A percentile compares a stretch with the other conserved stretches of the same genome.
Evolutionary conservation across 2,888 invertebrate species (phyloP).

Genomic region (Spilarctia lutea): DNA sequence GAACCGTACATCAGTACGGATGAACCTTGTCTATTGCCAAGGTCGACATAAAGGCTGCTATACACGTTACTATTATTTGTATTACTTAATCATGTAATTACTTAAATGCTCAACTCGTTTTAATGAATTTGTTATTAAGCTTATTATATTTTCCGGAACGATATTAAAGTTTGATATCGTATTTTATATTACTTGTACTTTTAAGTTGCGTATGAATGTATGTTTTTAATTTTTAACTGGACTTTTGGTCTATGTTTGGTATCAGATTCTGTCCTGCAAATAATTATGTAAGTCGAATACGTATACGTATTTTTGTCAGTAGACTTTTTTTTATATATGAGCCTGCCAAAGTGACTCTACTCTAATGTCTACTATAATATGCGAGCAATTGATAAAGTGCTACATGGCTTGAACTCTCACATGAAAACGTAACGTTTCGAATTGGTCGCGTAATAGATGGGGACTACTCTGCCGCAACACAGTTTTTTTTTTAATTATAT

Average conservation of each 20-base stretch:
- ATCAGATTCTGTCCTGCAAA: background rate
- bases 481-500: too few species aligned
- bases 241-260: background rate
- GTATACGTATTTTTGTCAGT: too few species aligned
- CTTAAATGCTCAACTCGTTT: constrained; percentile 66
- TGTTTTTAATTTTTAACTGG: constrained; percentile 18
- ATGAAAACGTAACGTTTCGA: too few species aligned
- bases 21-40: constrained; percentile 76
- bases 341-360: too few species aligned
- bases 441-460: too few species aligned
- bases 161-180: constrained; percentile 54
- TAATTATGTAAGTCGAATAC: too few species aligned
- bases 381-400: too few species aligned
- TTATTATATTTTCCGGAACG: constrained; percentile 67
- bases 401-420: too few species aligned
- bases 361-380: too few species aligned
- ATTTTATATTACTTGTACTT: constrained; percentile 18
- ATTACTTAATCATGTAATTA: constrained; percentile 67
- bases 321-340: too few species aligned
- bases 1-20: constrained; percentile 69
- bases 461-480: too few species aligned
- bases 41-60: constrained; percentile 62
- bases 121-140: constrained; percentile 66
- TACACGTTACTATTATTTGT: constrained; percentile 65
- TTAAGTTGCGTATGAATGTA: constrained; percentile 20